A percentile compares a stretch with the other conserved stretches of the same genome.
These are phyloP conservation scores for Varanus komodoensis DNA, from an alignment of 2,113 vertebrate species.

Conservation along the genomic window DNA sequence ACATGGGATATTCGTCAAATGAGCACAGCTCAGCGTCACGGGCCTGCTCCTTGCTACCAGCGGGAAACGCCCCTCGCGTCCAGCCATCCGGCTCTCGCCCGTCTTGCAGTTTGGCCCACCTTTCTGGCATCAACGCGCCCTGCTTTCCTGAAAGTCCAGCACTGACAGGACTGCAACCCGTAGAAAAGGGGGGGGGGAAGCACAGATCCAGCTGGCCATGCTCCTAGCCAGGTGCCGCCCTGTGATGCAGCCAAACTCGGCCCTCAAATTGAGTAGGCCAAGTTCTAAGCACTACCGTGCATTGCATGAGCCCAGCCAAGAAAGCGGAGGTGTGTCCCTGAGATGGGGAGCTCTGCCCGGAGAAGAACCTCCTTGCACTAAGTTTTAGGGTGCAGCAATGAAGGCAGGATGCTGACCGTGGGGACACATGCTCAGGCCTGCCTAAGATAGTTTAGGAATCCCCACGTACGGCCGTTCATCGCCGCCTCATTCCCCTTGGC, in stretches of 20 bases:
- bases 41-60: background rate
- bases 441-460: background rate
- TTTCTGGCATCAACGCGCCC: background rate
- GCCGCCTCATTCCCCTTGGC: too few species aligned
- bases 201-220: background rate
- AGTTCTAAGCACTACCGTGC: too few species aligned
- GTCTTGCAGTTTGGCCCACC: background rate
- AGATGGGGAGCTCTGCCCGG: background rate
- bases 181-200: too few species aligned
- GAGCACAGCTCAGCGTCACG: too few species aligned
- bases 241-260: too few species aligned
- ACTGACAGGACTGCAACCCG: background rate
- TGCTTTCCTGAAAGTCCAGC: background rate
- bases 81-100: background rate
- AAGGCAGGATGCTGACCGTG: background rate
- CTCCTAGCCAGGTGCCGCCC: too few species aligned
- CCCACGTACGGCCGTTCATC: too few species aligned
- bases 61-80: background rate
- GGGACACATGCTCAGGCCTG: background rate
- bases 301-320: background rate
- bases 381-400: background rate
- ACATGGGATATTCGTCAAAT: too few species aligned
- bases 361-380: too few species aligned
- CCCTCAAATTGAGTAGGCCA: background rate
- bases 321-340: background rate